Evolutionary conservation across 2,888 invertebrate genomes (phyloP).

Genomic region (Ormyrus labotus): DNA sequence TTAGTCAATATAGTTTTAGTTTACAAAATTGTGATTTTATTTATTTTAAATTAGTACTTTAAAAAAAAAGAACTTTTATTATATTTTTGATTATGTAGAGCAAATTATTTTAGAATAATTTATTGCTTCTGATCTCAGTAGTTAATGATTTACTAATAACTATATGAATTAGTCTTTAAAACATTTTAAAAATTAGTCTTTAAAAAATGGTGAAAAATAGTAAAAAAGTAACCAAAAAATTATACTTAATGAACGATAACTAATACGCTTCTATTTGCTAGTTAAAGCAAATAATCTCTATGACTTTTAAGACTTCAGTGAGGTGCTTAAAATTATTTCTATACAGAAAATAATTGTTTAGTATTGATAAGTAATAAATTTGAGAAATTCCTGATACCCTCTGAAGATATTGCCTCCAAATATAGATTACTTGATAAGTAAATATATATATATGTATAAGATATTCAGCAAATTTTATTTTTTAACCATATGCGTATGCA

Average conservation of each 20-base stretch:
- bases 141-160: conserved; percentile 11
- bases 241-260: conserved; percentile 41
- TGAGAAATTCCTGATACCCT: conserved; percentile 25
- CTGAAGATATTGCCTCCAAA: conserved; percentile 30
- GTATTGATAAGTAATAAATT: conserved; percentile 20
- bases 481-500: conserved; percentile 13
- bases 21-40: too few species aligned
- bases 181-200: neutral
- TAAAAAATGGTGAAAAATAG: neutral
- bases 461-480: conserved; percentile 38
- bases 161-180: conserved; percentile 11
- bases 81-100: neutral
- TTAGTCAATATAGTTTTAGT: too few species aligned
- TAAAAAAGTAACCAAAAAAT: conserved; percentile 1
- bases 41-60: too few species aligned
- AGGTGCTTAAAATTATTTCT: conserved; percentile 39
- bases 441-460: conserved; percentile 16
- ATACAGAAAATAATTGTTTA: conserved; percentile 10
- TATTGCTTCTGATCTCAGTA: conserved; percentile 42
- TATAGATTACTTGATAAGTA: conserved; percentile 3
- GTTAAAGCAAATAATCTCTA: conserved; percentile 56
- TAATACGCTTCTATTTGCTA: conserved; percentile 62
- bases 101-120: conserved; percentile 12
- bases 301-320: conserved; percentile 52
- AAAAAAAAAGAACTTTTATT: too few species aligned